Evolutionary conservation across 2,797 vertebrate species (phyloP), one percentile per base, ranked within the genome.

Genomic region (Heteromormyrus szaboi): DNA sequence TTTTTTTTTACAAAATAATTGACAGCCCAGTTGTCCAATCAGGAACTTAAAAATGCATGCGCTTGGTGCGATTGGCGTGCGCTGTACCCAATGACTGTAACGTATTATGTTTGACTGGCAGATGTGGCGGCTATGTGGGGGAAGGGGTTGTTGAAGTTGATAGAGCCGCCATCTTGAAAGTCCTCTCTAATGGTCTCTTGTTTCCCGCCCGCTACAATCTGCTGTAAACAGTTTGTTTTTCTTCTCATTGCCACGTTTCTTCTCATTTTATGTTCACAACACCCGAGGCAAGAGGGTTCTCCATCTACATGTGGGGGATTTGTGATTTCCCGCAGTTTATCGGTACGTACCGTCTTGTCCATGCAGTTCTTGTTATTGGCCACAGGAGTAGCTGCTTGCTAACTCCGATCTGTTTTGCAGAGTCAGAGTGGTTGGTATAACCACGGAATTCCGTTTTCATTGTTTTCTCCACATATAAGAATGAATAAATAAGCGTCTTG

Each of bases 101-200:
- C 29, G 85, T 2, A 2, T 4, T 9, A 8, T 0, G 83, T 91
- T 92, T 94, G 94, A 95, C 89, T 91, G 95, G 93, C 95, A 93
- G 4, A 19, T 89, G 19, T 62, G 89, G 92, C 91, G 90, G 90
- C 90, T 92, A 91, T 90, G 93, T 95, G 95, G 95, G 94, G 95
- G 95, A 95, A 94, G 95, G 95, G 95, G 93, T 93, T 86, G 94
- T 89, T 92, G 93, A 95, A 95, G 95, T 95, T 96, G 94, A 95
- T 92, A 93, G 93, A 93, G 93, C 95, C 96, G 95, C 96, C 96
- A 96, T 96, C 96, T 96, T 96, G 96, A 93, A 96, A 96, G 94
- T 95, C 92, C 91, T 90, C 93, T 94, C 92, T 90, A 94, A 92
- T 94, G 92, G 90, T 94, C 91, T 94, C 89, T 91, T 90, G 91